A percentile compares a stretch with the other conserved stretches of the same genome.
phyloP scores from a whole-genome alignment of 2,113 vertebrate species.

The Gyps fulvus region DNA sequence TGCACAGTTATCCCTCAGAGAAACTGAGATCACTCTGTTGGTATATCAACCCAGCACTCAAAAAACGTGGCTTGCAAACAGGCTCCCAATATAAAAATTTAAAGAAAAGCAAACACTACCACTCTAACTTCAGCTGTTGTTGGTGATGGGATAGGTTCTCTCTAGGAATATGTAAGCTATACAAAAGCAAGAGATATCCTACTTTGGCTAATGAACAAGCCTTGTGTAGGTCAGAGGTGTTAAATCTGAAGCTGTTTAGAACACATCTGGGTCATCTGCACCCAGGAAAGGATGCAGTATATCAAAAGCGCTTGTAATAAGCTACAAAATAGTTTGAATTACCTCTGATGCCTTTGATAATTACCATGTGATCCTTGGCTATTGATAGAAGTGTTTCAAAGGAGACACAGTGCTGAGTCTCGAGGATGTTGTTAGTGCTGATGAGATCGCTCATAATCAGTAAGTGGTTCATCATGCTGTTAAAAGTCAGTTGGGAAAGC shows the following conservation, averaged over 20 bases:
- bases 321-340: slow-evolving; percentile 1
- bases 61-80: neutral
- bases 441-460: slow-evolving; percentile 1
- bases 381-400: slow-evolving; percentile 45
- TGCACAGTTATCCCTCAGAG: neutral
- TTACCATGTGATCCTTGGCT: slow-evolving; percentile 30
- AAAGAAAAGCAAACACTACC: neutral
- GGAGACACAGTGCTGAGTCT: neutral
- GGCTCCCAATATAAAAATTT: neutral
- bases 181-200: neutral
- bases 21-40: neutral
- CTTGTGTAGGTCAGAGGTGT: neutral
- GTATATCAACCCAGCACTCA: neutral
- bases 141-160: neutral
- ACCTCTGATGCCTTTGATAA: slow-evolving; percentile 1
- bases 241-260: neutral
- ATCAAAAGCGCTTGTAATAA: neutral
- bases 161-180: neutral
- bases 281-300: neutral
- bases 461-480: slow-evolving; percentile 8
- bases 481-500: slow-evolving; percentile 24
- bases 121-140: neutral
- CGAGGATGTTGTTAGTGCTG: neutral
- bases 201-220: neutral
- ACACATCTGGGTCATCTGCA: neutral